Evolutionary conservation across 2,888 invertebrate species (phyloP).

Genomic region (Cosmopolites sordidus): DNA sequence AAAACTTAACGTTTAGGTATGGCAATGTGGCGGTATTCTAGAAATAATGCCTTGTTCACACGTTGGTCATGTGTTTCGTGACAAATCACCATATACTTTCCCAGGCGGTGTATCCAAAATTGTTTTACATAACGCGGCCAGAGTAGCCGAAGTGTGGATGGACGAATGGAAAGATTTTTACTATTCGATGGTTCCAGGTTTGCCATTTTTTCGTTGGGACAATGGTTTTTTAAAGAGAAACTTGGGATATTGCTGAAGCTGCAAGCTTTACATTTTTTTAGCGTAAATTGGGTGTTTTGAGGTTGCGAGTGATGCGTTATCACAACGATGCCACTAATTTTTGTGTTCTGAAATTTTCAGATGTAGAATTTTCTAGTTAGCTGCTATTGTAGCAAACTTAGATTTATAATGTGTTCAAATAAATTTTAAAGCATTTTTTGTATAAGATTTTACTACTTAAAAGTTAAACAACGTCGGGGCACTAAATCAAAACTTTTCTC

Average conservation of each 20-base stretch:
- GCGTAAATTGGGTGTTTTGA: neutral
- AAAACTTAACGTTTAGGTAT: constrained; percentile 59
- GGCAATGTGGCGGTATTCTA: constrained; percentile 95
- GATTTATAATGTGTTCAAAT: too few species aligned
- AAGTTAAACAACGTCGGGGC: too few species aligned
- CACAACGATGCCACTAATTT: neutral
- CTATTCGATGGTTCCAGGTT: constrained; percentile 98
- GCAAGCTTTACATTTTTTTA: neutral
- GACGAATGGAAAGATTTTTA: constrained; percentile 99
- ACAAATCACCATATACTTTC: constrained; percentile 98
- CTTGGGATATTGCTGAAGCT: neutral
- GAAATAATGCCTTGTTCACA: constrained; percentile 95
- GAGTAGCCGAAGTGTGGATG: constrained; percentile 99
- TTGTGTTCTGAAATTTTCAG: too few species aligned
- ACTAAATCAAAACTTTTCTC: too few species aligned
- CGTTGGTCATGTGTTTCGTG: constrained; percentile 96
- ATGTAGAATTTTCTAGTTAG: too few species aligned
- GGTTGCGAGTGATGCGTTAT: neutral
- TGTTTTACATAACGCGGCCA: constrained; percentile 95
- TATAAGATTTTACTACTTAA: too few species aligned
- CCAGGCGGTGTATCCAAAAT: constrained; percentile 96
- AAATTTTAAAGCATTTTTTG: too few species aligned
- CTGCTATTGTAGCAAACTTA: too few species aligned
- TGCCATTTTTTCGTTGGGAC: constrained; percentile 31
- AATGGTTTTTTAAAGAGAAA: neutral